Percentiles rank a stretch among this genome's conserved stretches.
Conservation (phyloP, 2,888 invertebrate genomes). For the Sisyra nigra region DNA sequence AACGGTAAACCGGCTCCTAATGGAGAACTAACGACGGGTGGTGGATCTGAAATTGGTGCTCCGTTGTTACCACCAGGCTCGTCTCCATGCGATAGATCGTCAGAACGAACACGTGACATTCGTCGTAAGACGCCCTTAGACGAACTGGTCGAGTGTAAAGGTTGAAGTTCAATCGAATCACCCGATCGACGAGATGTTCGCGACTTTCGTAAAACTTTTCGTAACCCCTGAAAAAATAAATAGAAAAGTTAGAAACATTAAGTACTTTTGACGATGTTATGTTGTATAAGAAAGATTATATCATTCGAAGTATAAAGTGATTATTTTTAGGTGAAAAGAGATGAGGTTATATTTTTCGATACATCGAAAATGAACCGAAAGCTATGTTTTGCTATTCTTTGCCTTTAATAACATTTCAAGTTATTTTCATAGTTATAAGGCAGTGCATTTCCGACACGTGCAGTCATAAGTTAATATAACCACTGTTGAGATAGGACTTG, state of each 20-base stretch:
- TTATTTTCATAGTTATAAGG: too few relatives aligned
- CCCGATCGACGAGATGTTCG: conserved; percentile 38
- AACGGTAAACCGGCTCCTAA: conserved; percentile 74
- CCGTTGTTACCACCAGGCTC: conserved; percentile 21
- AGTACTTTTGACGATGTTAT: too few relatives aligned
- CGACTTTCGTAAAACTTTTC: conserved; percentile 41
- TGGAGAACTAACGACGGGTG: conserved; percentile 47
- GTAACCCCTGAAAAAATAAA: conserved; percentile 30
- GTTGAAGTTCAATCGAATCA: conserved; percentile 53
- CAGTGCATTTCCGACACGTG: too few relatives aligned
- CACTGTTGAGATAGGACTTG: too few relatives aligned
- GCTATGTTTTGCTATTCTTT: too few relatives aligned
- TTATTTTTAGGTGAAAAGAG: too few relatives aligned
- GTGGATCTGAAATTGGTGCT: conserved; percentile 20
- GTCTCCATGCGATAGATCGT: conserved; percentile 42
- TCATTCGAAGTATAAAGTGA: too few relatives aligned
- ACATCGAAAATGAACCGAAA: too few relatives aligned
- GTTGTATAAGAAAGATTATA: too few relatives aligned
- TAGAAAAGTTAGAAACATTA: not conserved
- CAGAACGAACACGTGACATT: conserved; percentile 60
- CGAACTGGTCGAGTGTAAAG: conserved; percentile 31
- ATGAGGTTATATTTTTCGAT: too few relatives aligned
- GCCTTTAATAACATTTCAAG: too few relatives aligned
- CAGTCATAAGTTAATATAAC: too few relatives aligned
- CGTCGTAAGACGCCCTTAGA: conserved; percentile 47